phyloP scores from a whole-genome alignment of 2,113 vertebrate genomes.

The Terrapene triunguis region DNA sequence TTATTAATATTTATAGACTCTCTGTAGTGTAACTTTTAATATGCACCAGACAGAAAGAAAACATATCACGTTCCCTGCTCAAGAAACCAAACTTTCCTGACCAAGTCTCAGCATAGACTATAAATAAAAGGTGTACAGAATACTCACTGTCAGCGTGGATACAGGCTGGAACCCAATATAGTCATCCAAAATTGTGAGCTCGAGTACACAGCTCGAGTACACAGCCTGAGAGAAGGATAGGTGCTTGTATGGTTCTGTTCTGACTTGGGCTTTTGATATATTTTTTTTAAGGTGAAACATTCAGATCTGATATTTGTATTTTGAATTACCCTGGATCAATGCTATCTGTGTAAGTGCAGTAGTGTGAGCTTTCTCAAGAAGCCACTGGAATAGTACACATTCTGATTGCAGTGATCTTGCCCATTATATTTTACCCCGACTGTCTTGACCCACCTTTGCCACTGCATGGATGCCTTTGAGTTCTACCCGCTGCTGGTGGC shows the following conservation, averaged over 20 bases:
- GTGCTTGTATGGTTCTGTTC: not conserved
- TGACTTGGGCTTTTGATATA: not conserved
- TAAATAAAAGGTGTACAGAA: slow-evolving; percentile 58
- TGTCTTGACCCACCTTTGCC: not conserved
- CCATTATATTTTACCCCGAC: not conserved
- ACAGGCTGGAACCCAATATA: not conserved
- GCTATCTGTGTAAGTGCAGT: not conserved
- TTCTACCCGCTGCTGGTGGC: not conserved
- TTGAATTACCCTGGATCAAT: too few relatives aligned
- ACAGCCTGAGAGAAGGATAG: not conserved
- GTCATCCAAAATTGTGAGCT: not conserved
- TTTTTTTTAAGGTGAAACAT: not conserved
- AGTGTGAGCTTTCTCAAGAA: not conserved
- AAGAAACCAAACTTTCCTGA: slow-evolving; percentile 39
- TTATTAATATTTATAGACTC: slow-evolving; percentile 19
- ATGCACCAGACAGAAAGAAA: slow-evolving; percentile 40
- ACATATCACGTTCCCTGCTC: not conserved
- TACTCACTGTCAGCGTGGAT: slow-evolving; percentile 3
- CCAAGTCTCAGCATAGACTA: not conserved
- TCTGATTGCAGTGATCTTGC: not conserved
- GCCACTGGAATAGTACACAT: accelerated
- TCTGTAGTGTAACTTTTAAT: slow-evolving; percentile 9
- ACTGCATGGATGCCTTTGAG: not conserved
- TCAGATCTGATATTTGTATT: too few relatives aligned
- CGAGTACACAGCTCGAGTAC: not conserved